phyloP scores from a whole-genome alignment of 2,113 vertebrate species.

The Stercorarius parasiticus region DNA sequence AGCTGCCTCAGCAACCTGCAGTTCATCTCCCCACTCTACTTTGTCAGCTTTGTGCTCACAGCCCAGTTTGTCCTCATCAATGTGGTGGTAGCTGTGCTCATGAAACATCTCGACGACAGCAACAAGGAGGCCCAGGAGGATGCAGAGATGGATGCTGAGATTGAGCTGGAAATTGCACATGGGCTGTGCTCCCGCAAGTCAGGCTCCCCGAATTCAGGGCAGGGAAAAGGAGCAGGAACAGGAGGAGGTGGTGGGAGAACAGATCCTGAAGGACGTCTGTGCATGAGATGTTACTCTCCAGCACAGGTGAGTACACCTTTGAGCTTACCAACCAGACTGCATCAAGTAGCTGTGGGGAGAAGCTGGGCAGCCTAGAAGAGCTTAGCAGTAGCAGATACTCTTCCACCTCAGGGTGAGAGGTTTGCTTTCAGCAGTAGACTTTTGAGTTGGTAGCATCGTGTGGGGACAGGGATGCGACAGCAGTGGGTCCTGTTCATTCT shows the following conservation, averaged over 20 bases:
- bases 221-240: slow-evolving; percentile 13
- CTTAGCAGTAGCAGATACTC: background rate
- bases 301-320: slow-evolving; percentile 84
- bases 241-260: slow-evolving; percentile 40
- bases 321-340: slow-evolving; percentile 1
- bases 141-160: slow-evolving; percentile 97
- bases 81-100: slow-evolving; percentile 98
- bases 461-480: background rate
- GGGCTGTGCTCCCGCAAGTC: slow-evolving; percentile 76
- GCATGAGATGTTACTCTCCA: slow-evolving; percentile 85
- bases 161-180: slow-evolving; percentile 93
- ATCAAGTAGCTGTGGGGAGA: background rate
- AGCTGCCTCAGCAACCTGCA: slow-evolving; percentile 93
- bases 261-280: slow-evolving; percentile 69
- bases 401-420: background rate
- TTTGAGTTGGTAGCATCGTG: background rate
- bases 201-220: slow-evolving; percentile 69
- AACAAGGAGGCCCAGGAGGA: slow-evolving; percentile 99
- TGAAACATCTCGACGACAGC: slow-evolving; percentile 99
- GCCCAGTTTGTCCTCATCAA: slow-evolving; percentile 99
- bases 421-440: background rate
- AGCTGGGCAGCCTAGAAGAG: background rate
- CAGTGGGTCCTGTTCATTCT: background rate
- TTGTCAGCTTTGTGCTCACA: slow-evolving; percentile 99
- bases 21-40: slow-evolving; percentile 96